Evolutionary conservation across 2,797 vertebrate genomes (phyloP), one percentile per base, ranked within the genome.

Genomic region (Loris lydekkerianus): DNA sequence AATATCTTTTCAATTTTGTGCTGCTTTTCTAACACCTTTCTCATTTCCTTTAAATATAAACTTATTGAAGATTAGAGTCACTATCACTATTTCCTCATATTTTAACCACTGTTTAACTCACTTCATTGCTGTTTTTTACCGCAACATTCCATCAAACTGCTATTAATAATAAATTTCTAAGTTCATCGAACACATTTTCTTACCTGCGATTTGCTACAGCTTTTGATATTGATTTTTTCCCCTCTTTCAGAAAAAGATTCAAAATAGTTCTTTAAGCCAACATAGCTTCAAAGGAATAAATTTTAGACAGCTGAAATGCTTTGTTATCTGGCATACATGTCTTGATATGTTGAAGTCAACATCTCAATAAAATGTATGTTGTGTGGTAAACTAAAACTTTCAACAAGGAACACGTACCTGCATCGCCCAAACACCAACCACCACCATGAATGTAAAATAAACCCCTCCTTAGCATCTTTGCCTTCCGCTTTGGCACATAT

Each of bases 381-480:
- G 17, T 53, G 31, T 65, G 43, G 77, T 58, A 92, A 69, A 61
- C 8, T 69, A 86, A 81, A 61, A 56, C 21, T 58, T 49, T 76
- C n/a, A 37, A 37, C 5, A 1, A 86, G 3, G 53, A 18, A 14
- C 8, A 78, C 99, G 99, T 97, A 99, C 99, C 97, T 91, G 98
- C 96, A 5, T 98, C 98, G 37, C 99, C 99, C 13, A 99, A 1
- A 92, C 99, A 99, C 99, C 99, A 99, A 0, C 99, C 99, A 82
- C 99, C 99, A 0, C 99, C 99, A 0, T 99, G 99, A 89, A 99
- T 97, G 95, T 97, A 99, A 93, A 99, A 96, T 75, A 99, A 58
- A 0, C 98, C 99, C 94, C 99, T 99, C 94, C 98, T 98, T 76
- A 98, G 98, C 27, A 98, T 97, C 0, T 89, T 96, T 0, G 95